Conservation (phyloP, 2,888 invertebrate species). For the Lithophane semibrunnea region DNA sequence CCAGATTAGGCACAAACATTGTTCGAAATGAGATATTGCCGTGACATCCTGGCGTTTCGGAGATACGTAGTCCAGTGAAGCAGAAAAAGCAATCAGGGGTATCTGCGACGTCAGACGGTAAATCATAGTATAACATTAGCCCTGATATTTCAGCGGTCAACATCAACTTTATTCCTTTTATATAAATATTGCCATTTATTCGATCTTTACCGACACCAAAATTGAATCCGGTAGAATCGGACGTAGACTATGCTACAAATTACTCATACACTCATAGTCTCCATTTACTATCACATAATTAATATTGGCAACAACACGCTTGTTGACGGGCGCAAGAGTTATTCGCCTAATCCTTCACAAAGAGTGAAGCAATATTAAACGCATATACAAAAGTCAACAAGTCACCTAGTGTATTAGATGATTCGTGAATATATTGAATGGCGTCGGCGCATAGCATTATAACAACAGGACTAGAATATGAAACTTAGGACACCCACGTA, state of each 20-base stretch:
- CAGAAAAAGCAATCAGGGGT: slow-evolving; percentile 15
- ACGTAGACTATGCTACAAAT: background rate
- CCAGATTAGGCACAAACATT: background rate
- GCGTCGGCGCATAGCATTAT: slow-evolving; percentile 48
- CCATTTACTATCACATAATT: slow-evolving; percentile 7
- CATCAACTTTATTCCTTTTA: background rate
- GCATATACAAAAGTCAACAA: slow-evolving; percentile 29
- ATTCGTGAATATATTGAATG: slow-evolving; percentile 50
- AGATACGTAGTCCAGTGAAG: background rate
- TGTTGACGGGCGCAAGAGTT: slow-evolving; percentile 36
- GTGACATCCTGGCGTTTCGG: background rate
- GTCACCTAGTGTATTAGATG: slow-evolving; percentile 47
- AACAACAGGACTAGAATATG: slow-evolving; percentile 48
- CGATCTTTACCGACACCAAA: too few relatives aligned
- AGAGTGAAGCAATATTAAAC: slow-evolving; percentile 28
- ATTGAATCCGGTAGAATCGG: background rate
- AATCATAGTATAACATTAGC: background rate
- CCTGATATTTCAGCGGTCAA: background rate
- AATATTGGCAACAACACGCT: slow-evolving; percentile 9
- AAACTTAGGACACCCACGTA: slow-evolving; percentile 54
- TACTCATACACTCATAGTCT: background rate
- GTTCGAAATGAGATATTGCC: background rate
- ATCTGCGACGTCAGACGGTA: background rate
- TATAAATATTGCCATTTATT: background rate
- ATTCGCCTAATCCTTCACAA: slow-evolving; percentile 30